phyloP scores from a whole-genome alignment of 2,797 vertebrate genomes.

The Sebastes ruberrimus region DNA sequence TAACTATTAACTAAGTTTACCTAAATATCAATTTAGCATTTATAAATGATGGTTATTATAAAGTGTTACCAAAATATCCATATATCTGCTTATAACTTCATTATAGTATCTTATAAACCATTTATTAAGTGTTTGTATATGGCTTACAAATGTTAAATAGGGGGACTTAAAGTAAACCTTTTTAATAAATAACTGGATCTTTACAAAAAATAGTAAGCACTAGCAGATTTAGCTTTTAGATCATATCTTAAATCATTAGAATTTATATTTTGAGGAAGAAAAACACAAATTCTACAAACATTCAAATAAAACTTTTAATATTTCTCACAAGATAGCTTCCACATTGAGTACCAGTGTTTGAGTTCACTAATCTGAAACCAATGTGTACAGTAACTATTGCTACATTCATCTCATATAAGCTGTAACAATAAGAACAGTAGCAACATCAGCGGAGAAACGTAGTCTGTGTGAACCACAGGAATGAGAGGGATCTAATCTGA shows the following conservation, averaged over 20 bases:
- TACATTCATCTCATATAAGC: constrained; percentile 81
- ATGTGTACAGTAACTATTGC: constrained; percentile 63
- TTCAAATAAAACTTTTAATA: constrained; percentile 87
- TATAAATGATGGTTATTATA: too few relatives aligned
- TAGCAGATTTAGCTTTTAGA: not conserved
- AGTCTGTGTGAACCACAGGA: constrained; percentile 67
- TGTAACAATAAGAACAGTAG: constrained; percentile 85
- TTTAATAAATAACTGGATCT: not conserved
- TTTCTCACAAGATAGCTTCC: constrained; percentile 84
- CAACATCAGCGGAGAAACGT: constrained; percentile 83
- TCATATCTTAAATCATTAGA: not conserved
- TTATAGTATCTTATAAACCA: not conserved
- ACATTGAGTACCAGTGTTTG: constrained; percentile 69
- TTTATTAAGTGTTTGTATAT: too few relatives aligned
- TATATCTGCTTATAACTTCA: not conserved
- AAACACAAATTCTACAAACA: constrained; percentile 14
- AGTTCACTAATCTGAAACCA: constrained; percentile 77
- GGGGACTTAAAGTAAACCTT: not conserved
- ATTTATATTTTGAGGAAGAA: not conserved
- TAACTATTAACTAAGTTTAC: too few relatives aligned
- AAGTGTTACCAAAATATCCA: not conserved
- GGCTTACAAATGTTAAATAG: too few relatives aligned
- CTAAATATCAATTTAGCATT: too few relatives aligned
- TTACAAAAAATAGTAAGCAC: not conserved
- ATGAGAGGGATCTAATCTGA: constrained; percentile 13